These are phyloP conservation scores for Disparrhopalites patrizii DNA, from an alignment of 2,888 invertebrate species.

Conservation along the genomic window DNA sequence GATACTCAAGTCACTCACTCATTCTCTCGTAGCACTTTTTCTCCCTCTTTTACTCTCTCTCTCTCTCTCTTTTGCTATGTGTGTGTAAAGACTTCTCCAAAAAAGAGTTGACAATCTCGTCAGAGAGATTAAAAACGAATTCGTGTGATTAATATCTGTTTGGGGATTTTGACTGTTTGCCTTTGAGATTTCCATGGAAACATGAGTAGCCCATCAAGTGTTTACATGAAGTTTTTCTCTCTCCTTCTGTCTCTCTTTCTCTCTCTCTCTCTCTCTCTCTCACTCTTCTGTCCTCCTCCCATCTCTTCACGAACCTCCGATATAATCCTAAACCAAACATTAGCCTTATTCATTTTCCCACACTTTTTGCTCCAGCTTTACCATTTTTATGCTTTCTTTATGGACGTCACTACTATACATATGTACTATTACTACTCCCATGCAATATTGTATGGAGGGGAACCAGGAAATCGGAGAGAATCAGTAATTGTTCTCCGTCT, in stretches of 20 bases:
- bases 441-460: background rate
- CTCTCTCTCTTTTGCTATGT: too few relatives aligned
- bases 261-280: background rate
- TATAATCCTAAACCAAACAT: constrained; percentile 37
- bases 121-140: constrained; percentile 37
- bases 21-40: too few relatives aligned
- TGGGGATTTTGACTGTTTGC: constrained; percentile 41
- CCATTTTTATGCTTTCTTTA: constrained; percentile 32
- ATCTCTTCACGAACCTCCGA: background rate
- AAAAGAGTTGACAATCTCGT: constrained; percentile 35
- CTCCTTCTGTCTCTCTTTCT: constrained; percentile 13
- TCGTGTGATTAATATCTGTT: constrained; percentile 46
- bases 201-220: constrained; percentile 43
- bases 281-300: too few relatives aligned
- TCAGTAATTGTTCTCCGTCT: too few relatives aligned
- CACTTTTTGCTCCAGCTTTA: constrained; percentile 36
- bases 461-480: too few relatives aligned
- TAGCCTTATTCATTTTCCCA: constrained; percentile 38
- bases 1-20: too few relatives aligned
- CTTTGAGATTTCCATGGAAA: constrained; percentile 41
- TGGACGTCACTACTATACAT: constrained; percentile 13
- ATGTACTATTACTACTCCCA: background rate
- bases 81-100: constrained; percentile 5
- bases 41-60: too few relatives aligned
- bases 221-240: constrained; percentile 31